Percentiles rank a stretch among this genome's conserved stretches.
phyloP scores from a whole-genome alignment of 2,888 invertebrate species.

The Ariolimax columbianus region DNA sequence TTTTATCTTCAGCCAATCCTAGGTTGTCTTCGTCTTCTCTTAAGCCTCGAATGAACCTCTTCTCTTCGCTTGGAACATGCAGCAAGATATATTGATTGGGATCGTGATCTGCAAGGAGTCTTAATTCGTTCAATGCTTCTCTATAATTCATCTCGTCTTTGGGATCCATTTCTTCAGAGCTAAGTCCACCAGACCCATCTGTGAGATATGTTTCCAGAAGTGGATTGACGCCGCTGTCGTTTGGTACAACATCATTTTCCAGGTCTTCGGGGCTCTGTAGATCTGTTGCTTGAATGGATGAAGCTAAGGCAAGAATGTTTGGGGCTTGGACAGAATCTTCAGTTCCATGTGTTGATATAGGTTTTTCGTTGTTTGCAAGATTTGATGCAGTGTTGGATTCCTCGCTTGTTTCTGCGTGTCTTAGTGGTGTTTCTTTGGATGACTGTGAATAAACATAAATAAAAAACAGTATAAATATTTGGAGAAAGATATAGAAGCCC shows the following conservation, averaged over 20 bases:
- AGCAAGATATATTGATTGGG: not conserved
- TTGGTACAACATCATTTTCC: not conserved
- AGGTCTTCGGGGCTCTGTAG: not conserved
- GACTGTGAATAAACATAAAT: not conserved
- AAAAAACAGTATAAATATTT: not conserved
- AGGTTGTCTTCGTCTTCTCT: not conserved
- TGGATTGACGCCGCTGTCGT: not conserved
- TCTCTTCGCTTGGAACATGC: not conserved
- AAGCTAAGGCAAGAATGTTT: not conserved
- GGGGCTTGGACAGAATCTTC: not conserved
- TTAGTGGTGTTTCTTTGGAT: not conserved
- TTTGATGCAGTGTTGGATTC: not conserved
- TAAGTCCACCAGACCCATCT: not conserved
- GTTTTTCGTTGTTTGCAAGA: not conserved
- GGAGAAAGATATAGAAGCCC: not conserved
- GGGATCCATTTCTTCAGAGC: not conserved
- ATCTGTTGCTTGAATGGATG: not conserved
- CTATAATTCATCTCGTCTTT: not conserved
- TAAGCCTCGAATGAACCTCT: conserved; percentile 26
- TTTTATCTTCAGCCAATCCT: conserved; percentile 21
- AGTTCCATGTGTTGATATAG: not conserved
- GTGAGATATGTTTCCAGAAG: not conserved
- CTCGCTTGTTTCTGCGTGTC: not conserved
- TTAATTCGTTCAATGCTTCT: not conserved
- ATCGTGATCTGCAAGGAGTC: not conserved